Base-by-base conservation (phyloP, 2,888 invertebrate species). In the Parnassius apollo region DNA sequence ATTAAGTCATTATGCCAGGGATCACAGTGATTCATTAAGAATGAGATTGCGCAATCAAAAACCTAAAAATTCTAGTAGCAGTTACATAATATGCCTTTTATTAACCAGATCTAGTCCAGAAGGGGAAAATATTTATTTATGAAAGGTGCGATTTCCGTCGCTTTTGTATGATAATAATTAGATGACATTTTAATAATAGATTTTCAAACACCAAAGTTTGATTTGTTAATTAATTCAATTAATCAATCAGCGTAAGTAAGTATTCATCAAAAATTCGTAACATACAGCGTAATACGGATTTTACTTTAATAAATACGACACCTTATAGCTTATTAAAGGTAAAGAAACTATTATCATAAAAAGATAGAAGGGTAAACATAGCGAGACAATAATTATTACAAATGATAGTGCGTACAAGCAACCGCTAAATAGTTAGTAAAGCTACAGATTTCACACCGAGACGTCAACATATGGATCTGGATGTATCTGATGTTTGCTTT, bases 391-490 rank as follows among this genome's bases (percentile, higher is more conserved):
- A 91, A 91, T 91, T 89, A 91, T 89, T 88, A 91, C 89, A 88
- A 89, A 90, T 90, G 91, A 91, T 91, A 88, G 87, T 84, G 82
- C 83, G 88, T 87, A 87, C 82, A 77, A 76, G 69, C 81, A 81
- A 71, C 86, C 80, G 91, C 91, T 91, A 91, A 91, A 91, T 86
- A 91, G 88, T 90, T 82, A 82, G 91, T 88, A 91, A 91, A 91
- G 91, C 86, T 90, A 90, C 85, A 91, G 85, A 89, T 90, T 91
- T 91, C 91, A 91, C 91, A 91, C 91, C 82, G 86, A 87, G 83
- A 81, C 87, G 91, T 82, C 90, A 91, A 91, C 89, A 83, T 91
- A 91, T 91, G 91, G 91, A 91, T 91, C 91, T 91, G 89, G 91
- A 91, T 91, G 82, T 85, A 87, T 85, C 85, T 78, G 81, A 83